A percentile compares a stretch with the other conserved stretches of the same genome.
Evolutionary conservation across 2,797 vertebrate species (phyloP).

Genomic region (Meriones psammophilus): DNA sequence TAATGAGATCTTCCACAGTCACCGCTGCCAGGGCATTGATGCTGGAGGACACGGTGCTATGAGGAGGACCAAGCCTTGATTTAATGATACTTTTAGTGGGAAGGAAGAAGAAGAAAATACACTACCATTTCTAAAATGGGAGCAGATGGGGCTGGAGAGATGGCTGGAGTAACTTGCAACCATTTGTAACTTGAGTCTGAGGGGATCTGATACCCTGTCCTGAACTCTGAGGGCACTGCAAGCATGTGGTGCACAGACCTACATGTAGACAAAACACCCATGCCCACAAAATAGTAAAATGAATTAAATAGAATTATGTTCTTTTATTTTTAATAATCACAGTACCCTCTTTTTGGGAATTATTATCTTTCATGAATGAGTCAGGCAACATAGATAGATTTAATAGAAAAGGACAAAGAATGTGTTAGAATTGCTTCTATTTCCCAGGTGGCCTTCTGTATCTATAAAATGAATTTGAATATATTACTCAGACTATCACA

Average conservation of each 20-base stretch:
- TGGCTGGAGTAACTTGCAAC: not conserved
- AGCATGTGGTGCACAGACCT: not conserved
- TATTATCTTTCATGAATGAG: slow-evolving; percentile 3
- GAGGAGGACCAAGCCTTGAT: not conserved
- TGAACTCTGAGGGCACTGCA: not conserved
- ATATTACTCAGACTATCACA: not conserved
- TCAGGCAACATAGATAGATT: not conserved
- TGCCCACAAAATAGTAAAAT: not conserved
- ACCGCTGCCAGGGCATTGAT: slow-evolving; percentile 96
- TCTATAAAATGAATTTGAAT: slow-evolving; percentile 10
- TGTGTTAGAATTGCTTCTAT: not conserved
- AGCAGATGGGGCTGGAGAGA: not conserved
- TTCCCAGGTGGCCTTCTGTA: not conserved
- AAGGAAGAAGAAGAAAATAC: not conserved
- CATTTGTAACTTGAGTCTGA: not conserved
- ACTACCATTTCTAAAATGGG: not conserved
- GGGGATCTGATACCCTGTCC: not conserved
- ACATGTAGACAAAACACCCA: not conserved
- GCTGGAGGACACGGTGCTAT: slow-evolving; percentile 97
- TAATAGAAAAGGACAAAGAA: not conserved
- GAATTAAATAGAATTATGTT: not conserved
- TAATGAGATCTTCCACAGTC: slow-evolving; percentile 95
- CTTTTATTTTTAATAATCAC: slow-evolving; percentile 3
- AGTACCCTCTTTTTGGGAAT: not conserved
- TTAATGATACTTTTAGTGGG: not conserved